phyloP scores from a whole-genome alignment of 2,797 vertebrate species.

The Scolopax bukidnonensis region DNA sequence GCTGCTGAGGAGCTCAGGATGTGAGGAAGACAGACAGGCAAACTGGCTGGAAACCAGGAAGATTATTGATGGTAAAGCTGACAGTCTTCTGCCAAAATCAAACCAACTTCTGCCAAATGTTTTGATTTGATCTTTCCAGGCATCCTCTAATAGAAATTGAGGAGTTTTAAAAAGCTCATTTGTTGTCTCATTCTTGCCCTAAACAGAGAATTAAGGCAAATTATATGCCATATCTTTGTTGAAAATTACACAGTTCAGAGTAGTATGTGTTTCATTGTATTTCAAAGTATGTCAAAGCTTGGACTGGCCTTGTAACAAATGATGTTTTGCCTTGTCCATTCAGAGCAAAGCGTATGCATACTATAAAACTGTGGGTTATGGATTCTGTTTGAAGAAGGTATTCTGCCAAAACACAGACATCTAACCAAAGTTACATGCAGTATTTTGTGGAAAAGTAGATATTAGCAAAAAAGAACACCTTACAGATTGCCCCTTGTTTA shows the following conservation, averaged over 20 bases:
- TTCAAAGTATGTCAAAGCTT: not conserved
- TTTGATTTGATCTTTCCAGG: conserved; percentile 22
- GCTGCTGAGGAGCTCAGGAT: not conserved
- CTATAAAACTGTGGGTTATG: not conserved
- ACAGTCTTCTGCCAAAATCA: conserved; percentile 24
- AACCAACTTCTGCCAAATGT: conserved; percentile 21
- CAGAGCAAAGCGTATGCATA: not conserved
- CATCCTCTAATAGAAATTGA: not conserved
- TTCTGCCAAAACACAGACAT: not conserved
- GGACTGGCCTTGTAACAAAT: not conserved
- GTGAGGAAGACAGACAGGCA: not conserved
- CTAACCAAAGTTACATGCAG: not conserved
- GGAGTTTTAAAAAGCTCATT: not conserved
- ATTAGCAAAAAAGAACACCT: not conserved
- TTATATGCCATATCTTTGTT: not conserved
- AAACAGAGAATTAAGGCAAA: conserved; percentile 5
- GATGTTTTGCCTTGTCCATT: not conserved
- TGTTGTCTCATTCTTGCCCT: not conserved
- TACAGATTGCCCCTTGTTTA: not conserved
- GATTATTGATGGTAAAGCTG: conserved; percentile 26
- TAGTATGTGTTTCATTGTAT: not conserved
- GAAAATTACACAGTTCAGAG: not conserved
- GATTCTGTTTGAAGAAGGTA: not conserved
- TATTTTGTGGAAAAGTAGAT: not conserved
- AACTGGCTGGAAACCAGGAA: conserved; percentile 18